Conservation (phyloP, 2,113 vertebrate species). For the Rhea americana region DNA sequence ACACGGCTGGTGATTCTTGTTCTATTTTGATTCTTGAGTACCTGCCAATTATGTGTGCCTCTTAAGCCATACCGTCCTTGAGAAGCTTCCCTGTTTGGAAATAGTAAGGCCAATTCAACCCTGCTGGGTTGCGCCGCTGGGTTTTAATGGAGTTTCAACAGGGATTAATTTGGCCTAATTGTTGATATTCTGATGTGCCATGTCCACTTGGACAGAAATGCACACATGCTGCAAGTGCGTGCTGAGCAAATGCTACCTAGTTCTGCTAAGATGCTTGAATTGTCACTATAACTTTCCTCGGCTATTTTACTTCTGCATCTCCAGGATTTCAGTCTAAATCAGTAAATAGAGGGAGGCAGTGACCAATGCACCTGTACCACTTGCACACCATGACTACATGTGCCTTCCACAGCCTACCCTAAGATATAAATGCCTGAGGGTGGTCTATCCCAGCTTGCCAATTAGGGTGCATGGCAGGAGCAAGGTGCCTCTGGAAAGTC, state of each 20-base stretch:
- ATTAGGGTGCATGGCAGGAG: background rate
- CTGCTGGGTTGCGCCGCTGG: background rate
- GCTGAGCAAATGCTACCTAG: background rate
- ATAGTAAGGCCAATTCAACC: background rate
- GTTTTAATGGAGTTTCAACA: background rate
- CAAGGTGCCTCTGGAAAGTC: background rate
- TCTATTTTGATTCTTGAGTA: conserved; percentile 41
- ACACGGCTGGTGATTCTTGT: accelerated
- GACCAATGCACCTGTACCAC: no score
- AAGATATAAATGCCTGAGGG: background rate
- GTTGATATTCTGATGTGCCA: background rate
- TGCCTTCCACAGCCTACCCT: background rate
- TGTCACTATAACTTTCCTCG: background rate
- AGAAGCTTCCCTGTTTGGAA: background rate
- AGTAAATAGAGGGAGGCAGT: no score
- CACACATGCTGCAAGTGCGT: accelerated
- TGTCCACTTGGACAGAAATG: background rate
- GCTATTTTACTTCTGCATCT: background rate
- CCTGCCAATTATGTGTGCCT: conserved; percentile 6
- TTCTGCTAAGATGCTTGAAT: background rate
- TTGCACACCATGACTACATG: background rate
- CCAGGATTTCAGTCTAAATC: background rate
- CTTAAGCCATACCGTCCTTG: background rate
- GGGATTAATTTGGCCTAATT: background rate
- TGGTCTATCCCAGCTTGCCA: background rate